Percentiles rank a stretch among this genome's conserved stretches.
phyloP scores from a whole-genome alignment of 2,888 invertebrate species.

The Stenoptilia bipunctidactyla region DNA sequence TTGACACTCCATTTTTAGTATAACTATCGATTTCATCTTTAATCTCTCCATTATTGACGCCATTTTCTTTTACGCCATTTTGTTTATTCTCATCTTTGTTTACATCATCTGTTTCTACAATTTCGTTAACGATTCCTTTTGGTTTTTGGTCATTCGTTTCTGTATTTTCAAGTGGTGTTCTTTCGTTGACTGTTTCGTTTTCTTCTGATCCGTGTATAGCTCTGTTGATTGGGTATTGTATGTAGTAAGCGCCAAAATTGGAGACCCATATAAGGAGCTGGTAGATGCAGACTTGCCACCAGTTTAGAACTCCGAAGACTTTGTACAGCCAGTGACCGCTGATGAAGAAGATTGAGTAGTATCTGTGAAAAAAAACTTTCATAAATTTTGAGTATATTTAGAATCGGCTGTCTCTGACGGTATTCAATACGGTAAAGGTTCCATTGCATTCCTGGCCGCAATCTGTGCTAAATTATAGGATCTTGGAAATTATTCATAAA shows the following conservation, averaged over 20 bases:
- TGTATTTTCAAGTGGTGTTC: not conserved
- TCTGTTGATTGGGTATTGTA: conserved; percentile 50
- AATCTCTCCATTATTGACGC: not conserved
- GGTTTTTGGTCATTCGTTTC: no score
- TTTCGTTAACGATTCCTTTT: not conserved
- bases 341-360: conserved; percentile 55
- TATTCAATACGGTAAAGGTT: no score
- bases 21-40: not conserved
- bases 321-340: conserved; percentile 62
- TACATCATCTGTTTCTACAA: not conserved
- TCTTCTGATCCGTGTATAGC: conserved; percentile 30
- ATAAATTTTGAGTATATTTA: no score
- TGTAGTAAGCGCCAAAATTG: conserved; percentile 38
- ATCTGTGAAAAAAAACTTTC: no score
- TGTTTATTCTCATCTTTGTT: conserved; percentile 6
- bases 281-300: conserved; percentile 59
- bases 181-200: not conserved
- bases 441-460: no score
- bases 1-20: conserved; percentile 2
- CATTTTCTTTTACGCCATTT: conserved; percentile 8
- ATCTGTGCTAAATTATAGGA: no score
- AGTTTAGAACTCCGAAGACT: conserved; percentile 60
- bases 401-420: no score
- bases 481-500: no score
- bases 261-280: conserved; percentile 43